Base-by-base conservation (phyloP, 2,888 invertebrate genomes). In the Eledone cirrhosa region DNA sequence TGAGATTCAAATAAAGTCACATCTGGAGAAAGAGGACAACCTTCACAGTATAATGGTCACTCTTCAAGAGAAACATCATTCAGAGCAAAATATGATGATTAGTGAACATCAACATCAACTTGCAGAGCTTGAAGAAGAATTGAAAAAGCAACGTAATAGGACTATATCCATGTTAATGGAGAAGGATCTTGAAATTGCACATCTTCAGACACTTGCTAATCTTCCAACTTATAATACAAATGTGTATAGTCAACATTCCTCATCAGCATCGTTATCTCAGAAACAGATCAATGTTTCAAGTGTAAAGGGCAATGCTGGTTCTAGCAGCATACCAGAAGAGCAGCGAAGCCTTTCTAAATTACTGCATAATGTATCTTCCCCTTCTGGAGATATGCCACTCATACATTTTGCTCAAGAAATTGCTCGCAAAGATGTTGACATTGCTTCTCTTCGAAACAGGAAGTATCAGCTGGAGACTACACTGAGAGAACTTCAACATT, bases 371-470 rank as follows among this genome's bases (percentile, higher is more conserved):
- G 84, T 86, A 2, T 24, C 76, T 13, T 76, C 76, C 24, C 29
- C 41, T 22, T 86, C 88, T 80, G 85, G 85, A 77, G 89, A 90
- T 69, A 84, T 86, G 59, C 84, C 87, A 82, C 94, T 96, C 92
- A 89, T 96, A 59, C 95, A 96, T 91, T 96, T 95, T 87, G 94
- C 94, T 78, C 95, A 96, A 89, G 96, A 96, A 91, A 90, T 95
- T 83, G 95, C 96, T 0, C 91, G 95, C 14, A 94, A 94, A 86
- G 95, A 96, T 82, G 94, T 95, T 41, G 95, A 96, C 89, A 94
- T 96, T 65, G 92, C 94, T 0, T 92, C 93, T 79, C 92, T 95
- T 33, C 92, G 96, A 81, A 94, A 94, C 84, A 93, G 94, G 76
- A 94, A 95, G 84, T 93, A 94, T 88, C 90, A 91, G 76, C 82